These are phyloP conservation scores for Epinotia ramella DNA, from an alignment of 2,888 invertebrate species.

Conservation along the genomic window DNA sequence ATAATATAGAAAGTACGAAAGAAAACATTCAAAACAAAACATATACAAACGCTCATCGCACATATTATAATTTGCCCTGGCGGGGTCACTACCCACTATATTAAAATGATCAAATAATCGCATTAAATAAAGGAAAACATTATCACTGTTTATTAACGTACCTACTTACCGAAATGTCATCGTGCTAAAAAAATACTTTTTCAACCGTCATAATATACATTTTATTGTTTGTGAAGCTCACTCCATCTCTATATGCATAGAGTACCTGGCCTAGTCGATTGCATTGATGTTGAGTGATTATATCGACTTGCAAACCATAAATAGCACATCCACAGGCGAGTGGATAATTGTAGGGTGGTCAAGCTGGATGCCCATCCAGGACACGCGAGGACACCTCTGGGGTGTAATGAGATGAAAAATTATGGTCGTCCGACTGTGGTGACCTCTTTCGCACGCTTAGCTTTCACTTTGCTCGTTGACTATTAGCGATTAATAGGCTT, in stretches of 20 bases:
- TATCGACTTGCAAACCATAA: constrained; percentile 13
- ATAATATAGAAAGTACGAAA: no score
- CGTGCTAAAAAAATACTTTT: no score
- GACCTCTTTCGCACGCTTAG: constrained; percentile 77
- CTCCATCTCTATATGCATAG: no score
- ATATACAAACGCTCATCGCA: no score
- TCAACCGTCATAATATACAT: neutral
- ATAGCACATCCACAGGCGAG: constrained; percentile 51
- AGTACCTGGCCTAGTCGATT: no score
- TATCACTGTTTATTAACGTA: no score
- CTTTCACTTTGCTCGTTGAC: constrained; percentile 66
- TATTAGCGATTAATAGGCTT: constrained; percentile 63
- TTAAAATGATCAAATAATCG: no score
- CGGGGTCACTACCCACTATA: no score
- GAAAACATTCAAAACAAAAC: no score
- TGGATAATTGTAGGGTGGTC: constrained; percentile 61
- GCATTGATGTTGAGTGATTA: neutral
- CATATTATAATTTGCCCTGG: no score
- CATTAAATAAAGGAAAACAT: no score
- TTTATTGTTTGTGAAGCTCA: neutral
- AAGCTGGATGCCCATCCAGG: constrained; percentile 73
- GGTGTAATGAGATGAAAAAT: constrained; percentile 80
- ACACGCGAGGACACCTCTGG: constrained; percentile 63
- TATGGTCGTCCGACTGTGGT: constrained; percentile 76
- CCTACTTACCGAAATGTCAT: no score